These are phyloP conservation scores for Tinamus guttatus DNA, from an alignment of 2,113 vertebrate genomes.

Conservation along the genomic window DNA sequence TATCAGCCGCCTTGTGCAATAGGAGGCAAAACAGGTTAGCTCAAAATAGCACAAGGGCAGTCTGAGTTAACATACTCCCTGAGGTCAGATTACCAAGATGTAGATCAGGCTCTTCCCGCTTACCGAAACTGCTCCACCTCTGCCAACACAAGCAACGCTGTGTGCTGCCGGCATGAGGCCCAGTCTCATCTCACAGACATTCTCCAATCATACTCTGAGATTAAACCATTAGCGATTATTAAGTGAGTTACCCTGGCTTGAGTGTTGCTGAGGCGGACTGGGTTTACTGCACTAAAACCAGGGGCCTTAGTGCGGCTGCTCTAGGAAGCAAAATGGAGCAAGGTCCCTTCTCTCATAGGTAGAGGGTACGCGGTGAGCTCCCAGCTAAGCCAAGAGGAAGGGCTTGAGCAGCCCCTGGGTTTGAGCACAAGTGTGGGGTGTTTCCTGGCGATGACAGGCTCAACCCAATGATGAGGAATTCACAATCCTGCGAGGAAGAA, in stretches of 20 bases:
- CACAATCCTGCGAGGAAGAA: too few relatives aligned
- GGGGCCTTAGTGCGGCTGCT: neutral
- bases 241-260: neutral
- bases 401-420: neutral
- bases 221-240: neutral
- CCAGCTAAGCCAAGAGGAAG: neutral
- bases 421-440: neutral
- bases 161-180: neutral
- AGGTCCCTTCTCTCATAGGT: neutral
- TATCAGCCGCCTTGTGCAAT: fast-evolving
- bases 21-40: neutral
- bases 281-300: neutral
- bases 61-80: neutral
- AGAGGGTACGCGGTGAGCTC: neutral
- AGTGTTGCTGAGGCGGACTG: neutral
- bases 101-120: neutral
- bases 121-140: neutral
- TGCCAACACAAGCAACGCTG: neutral
- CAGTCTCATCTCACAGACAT: neutral
- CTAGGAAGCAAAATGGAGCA: neutral
- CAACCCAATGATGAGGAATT: too few relatives aligned
- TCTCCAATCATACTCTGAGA: neutral
- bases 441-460: neutral
- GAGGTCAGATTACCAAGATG: neutral
- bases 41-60: neutral